phyloP scores from a whole-genome alignment of 2,113 vertebrate species.

The Colossoma macropomum region DNA sequence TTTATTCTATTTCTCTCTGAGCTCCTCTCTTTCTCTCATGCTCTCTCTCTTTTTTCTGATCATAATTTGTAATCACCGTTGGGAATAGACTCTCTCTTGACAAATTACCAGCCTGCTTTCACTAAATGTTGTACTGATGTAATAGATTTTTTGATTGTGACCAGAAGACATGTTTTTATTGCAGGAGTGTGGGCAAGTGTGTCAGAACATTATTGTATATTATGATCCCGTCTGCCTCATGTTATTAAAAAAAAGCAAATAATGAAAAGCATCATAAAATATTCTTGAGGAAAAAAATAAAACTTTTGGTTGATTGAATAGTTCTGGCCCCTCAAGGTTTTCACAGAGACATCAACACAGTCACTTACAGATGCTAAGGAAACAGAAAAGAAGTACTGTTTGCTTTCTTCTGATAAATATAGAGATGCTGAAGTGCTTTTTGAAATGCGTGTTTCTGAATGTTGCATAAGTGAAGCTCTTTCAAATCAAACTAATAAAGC shows the following conservation, averaged over 20 bases:
- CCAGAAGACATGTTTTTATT: constrained; percentile 47
- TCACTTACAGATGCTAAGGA: neutral
- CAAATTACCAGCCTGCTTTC: constrained; percentile 35
- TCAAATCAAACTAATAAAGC: neutral
- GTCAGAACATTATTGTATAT: neutral
- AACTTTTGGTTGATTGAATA: neutral
- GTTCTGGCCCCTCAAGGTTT: neutral
- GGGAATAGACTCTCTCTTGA: constrained; percentile 20
- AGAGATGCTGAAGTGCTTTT: neutral
- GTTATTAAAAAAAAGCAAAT: constrained; percentile 1
- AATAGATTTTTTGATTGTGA: constrained; percentile 24
- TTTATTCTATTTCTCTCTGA: neutral
- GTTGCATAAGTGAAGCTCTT: no score
- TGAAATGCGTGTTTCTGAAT: neutral
- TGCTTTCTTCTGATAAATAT: neutral
- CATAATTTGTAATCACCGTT: constrained; percentile 36
- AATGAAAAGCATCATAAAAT: neutral
- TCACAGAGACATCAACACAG: neutral
- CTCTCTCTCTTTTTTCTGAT: neutral
- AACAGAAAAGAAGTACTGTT: neutral
- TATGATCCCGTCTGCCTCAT: neutral
- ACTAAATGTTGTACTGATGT: constrained; percentile 30
- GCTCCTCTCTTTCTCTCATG: neutral
- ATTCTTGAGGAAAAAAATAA: neutral
- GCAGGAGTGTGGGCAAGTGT: neutral